Evolutionary conservation across 2,797 vertebrate genomes (phyloP).

Genomic region (Silurus lanzhouensis): DNA sequence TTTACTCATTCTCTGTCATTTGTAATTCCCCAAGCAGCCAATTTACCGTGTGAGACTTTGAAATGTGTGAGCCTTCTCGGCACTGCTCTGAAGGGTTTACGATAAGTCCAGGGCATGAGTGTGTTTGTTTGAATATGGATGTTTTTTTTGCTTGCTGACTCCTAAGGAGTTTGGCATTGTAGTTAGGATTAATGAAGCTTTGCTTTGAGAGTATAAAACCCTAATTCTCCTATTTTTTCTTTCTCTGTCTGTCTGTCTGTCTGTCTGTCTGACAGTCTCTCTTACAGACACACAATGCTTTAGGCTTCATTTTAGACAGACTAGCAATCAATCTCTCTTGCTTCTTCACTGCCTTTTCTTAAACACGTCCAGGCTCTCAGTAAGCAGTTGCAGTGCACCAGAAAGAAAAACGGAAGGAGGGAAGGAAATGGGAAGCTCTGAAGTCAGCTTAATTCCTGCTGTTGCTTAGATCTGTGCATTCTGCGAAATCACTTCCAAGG

Average conservation of each 20-base stretch:
- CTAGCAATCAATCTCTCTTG: conserved; percentile 33
- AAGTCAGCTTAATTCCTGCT: conserved; percentile 5
- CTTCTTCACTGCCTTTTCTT: conserved; percentile 43
- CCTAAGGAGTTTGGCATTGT: conserved; percentile 56
- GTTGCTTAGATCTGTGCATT: conserved; percentile 7
- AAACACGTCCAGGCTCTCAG: conserved; percentile 17
- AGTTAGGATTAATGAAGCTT: conserved; percentile 64
- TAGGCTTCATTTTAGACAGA: conserved; percentile 23
- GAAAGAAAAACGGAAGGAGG: conserved; percentile 44
- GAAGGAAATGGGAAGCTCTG: conserved; percentile 2
- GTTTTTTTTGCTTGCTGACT: conserved; percentile 60
- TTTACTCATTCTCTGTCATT: conserved; percentile 66
- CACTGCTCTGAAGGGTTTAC: conserved; percentile 70
- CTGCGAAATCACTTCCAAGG: conserved; percentile 1
- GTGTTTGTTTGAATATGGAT: conserved; percentile 69
- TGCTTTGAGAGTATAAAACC: conserved; percentile 42
- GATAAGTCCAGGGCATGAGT: conserved; percentile 72
- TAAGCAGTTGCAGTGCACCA: conserved; percentile 19
- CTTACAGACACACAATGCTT: conserved; percentile 24
- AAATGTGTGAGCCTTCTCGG: conserved; percentile 72
- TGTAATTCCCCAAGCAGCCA: conserved; percentile 73
- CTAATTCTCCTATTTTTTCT: conserved; percentile 17
- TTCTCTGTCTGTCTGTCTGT: conserved; percentile 48
- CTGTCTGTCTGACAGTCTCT: conserved; percentile 49
- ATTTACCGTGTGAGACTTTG: conserved; percentile 73